Evolutionary conservation across 2,888 invertebrate species (phyloP).

Genomic region (Mesorhabditis sp.): DNA sequence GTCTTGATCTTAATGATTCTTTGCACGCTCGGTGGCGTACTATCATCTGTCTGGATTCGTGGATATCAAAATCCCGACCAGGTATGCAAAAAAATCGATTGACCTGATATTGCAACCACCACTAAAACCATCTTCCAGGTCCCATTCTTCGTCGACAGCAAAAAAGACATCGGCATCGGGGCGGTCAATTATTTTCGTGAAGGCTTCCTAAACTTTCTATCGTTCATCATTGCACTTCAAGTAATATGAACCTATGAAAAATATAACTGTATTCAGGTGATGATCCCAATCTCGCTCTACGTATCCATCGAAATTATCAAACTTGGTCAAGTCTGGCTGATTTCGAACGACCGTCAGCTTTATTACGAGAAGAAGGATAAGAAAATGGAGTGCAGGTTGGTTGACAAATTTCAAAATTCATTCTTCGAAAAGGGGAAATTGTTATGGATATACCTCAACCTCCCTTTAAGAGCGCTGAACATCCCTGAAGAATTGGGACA

Average conservation of each 20-base stretch:
- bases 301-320: slow-evolving; percentile 94
- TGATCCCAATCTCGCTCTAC: slow-evolving; percentile 92
- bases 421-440: neutral
- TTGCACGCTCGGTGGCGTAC: slow-evolving; percentile 83
- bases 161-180: neutral
- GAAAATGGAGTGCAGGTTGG: slow-evolving; percentile 71
- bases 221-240: slow-evolving; percentile 89
- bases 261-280: slow-evolving; percentile 68
- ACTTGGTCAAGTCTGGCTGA: slow-evolving; percentile 88
- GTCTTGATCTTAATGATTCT: slow-evolving; percentile 81
- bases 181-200: slow-evolving; percentile 57
- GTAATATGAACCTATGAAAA: no score
- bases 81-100: slow-evolving; percentile 7
- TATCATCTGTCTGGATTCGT: slow-evolving; percentile 44
- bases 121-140: neutral
- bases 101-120: neutral
- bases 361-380: slow-evolving; percentile 80
- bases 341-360: slow-evolving; percentile 68
- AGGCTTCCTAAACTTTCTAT: slow-evolving; percentile 86
- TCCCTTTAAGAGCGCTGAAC: slow-evolving; percentile 63
- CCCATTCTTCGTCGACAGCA: neutral
- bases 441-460: neutral
- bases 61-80: slow-evolving; percentile 20
- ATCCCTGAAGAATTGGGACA: slow-evolving; percentile 96
- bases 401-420: neutral